Percentiles rank a stretch among this genome's conserved stretches.
These are phyloP conservation scores for Elachura formosa DNA, from an alignment of 2,113 vertebrate genomes.

Conservation along the genomic window DNA sequence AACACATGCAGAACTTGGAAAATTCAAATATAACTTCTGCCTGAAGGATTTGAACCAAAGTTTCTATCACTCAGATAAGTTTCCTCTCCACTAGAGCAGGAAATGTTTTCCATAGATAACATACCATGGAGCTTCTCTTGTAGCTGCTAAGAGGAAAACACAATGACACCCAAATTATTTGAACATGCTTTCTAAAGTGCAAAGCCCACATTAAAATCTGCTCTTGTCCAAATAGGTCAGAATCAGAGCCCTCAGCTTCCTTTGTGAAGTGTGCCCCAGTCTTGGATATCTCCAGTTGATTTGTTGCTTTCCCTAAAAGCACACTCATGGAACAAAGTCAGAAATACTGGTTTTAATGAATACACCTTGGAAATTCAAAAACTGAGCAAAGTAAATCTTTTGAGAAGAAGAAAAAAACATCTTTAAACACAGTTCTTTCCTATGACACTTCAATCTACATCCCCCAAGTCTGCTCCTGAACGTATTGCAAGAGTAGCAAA, in stretches of 20 bases:
- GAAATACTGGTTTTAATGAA: neutral
- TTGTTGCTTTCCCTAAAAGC: neutral
- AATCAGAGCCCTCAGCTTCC: neutral
- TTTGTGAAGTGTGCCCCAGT: neutral
- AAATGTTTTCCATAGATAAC: neutral
- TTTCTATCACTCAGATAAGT: neutral
- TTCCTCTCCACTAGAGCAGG: neutral
- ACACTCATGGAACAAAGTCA: neutral
- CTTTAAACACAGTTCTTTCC: neutral
- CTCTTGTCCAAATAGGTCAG: neutral
- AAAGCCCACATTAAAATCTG: neutral
- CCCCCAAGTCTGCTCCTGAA: neutral
- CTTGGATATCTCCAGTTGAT: neutral
- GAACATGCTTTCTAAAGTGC: neutral
- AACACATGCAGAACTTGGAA: neutral
- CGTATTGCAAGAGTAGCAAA: neutral
- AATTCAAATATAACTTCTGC: neutral
- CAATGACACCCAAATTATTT: accelerated
- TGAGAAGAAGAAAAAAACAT: neutral
- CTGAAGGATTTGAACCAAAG: neutral
- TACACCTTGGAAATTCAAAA: neutral
- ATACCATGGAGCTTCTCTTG: neutral
- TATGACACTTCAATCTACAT: neutral
- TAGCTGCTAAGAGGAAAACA: neutral
- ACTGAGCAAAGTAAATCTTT: neutral